phyloP scores from a whole-genome alignment of 2,113 vertebrate species.

The Pterocles gutturalis region DNA sequence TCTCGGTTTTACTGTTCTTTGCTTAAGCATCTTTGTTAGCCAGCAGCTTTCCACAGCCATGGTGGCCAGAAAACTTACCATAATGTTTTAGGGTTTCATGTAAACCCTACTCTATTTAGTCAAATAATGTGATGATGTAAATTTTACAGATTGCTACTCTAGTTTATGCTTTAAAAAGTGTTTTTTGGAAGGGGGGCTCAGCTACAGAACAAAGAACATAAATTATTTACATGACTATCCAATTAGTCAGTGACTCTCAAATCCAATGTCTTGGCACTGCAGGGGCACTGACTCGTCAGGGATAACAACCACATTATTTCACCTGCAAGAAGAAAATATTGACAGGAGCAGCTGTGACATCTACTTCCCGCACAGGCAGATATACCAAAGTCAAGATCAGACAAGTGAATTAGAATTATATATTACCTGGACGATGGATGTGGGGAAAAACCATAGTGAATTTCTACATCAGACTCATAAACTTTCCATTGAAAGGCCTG shows the following conservation, averaged over 20 bases:
- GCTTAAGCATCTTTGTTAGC: not conserved
- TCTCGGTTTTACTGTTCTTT: not conserved
- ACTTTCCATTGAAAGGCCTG: not conserved
- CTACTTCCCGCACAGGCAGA: not conserved
- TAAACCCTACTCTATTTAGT: not conserved
- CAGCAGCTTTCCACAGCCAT: not conserved
- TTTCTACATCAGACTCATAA: not conserved
- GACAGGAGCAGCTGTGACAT: not conserved
- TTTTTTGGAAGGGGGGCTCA: not conserved
- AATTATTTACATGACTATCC: not conserved
- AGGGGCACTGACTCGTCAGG: not conserved
- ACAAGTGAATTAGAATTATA: not conserved
- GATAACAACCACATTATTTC: not conserved
- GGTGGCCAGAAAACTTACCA: not conserved
- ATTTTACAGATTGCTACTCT: not conserved
- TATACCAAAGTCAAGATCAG: not conserved
- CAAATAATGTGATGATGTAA: not conserved
- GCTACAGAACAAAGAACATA: not conserved
- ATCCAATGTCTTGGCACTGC: not conserved
- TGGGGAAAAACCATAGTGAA: accelerated
- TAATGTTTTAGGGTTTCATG: not conserved
- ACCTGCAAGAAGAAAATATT: constrained; percentile 4
- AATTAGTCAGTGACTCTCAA: not conserved
- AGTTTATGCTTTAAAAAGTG: not conserved
- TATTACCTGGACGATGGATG: not conserved